Evolutionary conservation across 2,888 invertebrate genomes (phyloP).

Genomic region (Prosapia bicincta): DNA sequence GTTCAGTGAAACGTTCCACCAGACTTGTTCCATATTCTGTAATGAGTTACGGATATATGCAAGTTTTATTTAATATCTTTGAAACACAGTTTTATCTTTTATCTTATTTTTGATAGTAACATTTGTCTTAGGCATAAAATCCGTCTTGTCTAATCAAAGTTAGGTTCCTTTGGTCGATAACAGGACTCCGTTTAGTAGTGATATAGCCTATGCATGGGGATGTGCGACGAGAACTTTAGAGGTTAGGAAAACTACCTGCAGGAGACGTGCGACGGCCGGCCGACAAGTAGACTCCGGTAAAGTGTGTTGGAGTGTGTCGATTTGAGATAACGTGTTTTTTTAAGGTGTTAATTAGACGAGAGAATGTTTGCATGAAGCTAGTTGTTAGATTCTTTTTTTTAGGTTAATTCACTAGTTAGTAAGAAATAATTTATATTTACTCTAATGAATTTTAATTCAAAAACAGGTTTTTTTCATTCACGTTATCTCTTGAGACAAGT

Average conservation of each 20-base stretch:
- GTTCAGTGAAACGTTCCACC: too few species aligned
- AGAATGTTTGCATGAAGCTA: too few species aligned
- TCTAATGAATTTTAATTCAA: too few species aligned
- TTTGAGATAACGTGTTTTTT: too few species aligned
- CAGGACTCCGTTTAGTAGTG: not conserved
- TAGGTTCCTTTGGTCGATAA: not conserved
- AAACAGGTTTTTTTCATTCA: too few species aligned
- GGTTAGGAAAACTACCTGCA: not conserved
- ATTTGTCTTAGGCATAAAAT: conserved; percentile 2
- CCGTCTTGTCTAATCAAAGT: not conserved
- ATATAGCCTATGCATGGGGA: not conserved
- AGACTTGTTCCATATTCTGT: too few species aligned
- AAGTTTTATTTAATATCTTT: conserved; percentile 2
- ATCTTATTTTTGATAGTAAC: conserved; percentile 2
- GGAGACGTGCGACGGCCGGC: too few species aligned
- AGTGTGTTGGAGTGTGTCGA: not conserved
- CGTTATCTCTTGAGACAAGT: too few species aligned
- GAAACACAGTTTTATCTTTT: not conserved
- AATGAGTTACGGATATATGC: not conserved
- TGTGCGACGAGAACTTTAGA: not conserved
- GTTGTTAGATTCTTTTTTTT: too few species aligned
- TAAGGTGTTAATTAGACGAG: too few species aligned
- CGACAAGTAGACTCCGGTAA: not conserved
- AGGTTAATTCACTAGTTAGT: too few species aligned
- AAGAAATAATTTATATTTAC: too few species aligned